Evolutionary conservation across 2,797 vertebrate genomes (phyloP).

Genomic region (Sebastes alutus): DNA sequence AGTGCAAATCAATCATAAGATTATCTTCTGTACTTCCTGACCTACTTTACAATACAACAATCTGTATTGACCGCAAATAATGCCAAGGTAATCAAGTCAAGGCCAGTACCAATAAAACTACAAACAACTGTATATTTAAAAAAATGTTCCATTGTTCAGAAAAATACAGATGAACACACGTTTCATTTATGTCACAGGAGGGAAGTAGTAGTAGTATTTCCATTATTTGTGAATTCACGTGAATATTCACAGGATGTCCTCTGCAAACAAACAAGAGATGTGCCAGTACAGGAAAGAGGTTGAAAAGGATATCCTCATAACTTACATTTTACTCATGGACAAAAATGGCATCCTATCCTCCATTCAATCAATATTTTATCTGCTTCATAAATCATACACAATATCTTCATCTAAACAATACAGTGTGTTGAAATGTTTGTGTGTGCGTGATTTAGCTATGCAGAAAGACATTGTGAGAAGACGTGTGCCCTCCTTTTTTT

Average conservation of each 20-base stretch:
- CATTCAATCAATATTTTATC: constrained; percentile 20
- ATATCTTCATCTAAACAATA: neutral
- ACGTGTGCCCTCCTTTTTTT: constrained; percentile 10
- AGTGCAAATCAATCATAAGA: neutral
- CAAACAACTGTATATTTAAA: neutral
- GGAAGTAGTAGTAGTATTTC: constrained; percentile 32
- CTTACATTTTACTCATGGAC: constrained; percentile 43
- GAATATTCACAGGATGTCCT: constrained; percentile 68
- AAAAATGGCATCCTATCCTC: constrained; percentile 26
- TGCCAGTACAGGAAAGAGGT: constrained; percentile 57
- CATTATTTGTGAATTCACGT: constrained; percentile 23
- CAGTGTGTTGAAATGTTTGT: neutral
- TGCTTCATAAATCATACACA: constrained; percentile 14
- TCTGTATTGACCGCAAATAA: neutral
- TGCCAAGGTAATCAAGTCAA: neutral
- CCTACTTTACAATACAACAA: neutral
- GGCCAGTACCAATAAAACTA: neutral
- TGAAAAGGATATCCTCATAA: constrained; percentile 56
- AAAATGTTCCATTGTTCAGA: constrained; percentile 14
- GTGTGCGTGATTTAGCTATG: neutral
- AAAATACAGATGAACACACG: neutral
- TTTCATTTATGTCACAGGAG: constrained; percentile 7
- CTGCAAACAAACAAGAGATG: constrained; percentile 59
- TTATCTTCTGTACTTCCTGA: neutral
- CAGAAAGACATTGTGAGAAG: neutral